Percentiles rank a stretch among this genome's conserved stretches.
Evolutionary conservation across 2,888 invertebrate species (phyloP).

Genomic region (Aporophyla nigra): DNA sequence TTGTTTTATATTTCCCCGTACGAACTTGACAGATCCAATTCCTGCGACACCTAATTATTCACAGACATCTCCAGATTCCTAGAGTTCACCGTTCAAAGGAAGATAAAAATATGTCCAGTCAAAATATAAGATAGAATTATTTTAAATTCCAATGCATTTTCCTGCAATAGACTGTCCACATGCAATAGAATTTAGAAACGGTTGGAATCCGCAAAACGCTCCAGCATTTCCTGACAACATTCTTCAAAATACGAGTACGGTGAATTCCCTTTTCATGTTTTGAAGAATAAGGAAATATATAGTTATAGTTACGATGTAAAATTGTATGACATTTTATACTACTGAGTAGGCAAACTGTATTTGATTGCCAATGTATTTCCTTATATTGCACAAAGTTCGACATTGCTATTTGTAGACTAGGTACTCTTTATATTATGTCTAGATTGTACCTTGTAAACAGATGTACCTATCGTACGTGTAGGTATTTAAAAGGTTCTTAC

Average conservation of each 20-base stretch:
- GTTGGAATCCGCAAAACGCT: not conserved
- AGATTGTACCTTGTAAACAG: not conserved
- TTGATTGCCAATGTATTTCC: conserved; percentile 28
- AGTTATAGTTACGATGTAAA: not conserved
- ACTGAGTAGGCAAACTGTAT: conserved; percentile 1
- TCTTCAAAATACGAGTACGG: not conserved
- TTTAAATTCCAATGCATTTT: conserved; percentile 16
- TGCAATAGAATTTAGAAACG: conserved; percentile 8
- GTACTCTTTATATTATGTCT: not conserved
- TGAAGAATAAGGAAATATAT: not conserved
- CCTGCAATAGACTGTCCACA: not conserved
- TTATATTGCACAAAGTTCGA: conserved; percentile 16
- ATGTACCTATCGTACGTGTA: not conserved
- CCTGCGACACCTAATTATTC: not conserved
- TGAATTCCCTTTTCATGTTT: not conserved
- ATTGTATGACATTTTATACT: not conserved
- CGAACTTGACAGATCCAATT: not conserved
- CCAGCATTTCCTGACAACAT: not conserved
- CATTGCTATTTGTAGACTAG: not conserved
- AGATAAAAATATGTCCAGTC: not conserved
- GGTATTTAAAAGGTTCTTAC: not conserved
- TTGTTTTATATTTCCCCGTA: too few relatives aligned
- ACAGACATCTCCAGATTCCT: not conserved
- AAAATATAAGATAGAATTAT: not conserved
- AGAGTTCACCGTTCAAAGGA: not conserved